These are phyloP conservation scores for Rhodophaea formosa DNA, from an alignment of 2,888 invertebrate species.

Conservation along the genomic window DNA sequence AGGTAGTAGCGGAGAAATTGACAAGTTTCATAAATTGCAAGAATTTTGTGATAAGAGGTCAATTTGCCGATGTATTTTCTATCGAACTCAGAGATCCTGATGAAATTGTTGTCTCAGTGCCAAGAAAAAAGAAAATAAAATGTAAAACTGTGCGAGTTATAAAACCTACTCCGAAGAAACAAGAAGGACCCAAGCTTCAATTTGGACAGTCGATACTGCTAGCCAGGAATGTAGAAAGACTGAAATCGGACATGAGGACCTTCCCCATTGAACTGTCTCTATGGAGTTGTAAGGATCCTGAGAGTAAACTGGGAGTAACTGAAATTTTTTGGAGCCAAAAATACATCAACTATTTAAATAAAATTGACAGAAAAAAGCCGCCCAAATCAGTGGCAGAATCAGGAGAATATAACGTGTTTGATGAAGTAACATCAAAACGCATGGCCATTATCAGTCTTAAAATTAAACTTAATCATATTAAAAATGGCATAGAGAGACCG, in stretches of 20 bases:
- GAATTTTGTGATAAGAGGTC: conserved; percentile 47
- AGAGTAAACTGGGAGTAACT: conserved; percentile 47
- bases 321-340: conserved; percentile 52
- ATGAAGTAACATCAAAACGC: conserved; percentile 51
- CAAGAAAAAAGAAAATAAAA: conserved; percentile 39
- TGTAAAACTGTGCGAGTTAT: conserved; percentile 24
- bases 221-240: conserved; percentile 35
- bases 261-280: conserved; percentile 57
- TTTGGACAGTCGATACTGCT: conserved; percentile 46
- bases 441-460: conserved; percentile 53
- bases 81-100: conserved; percentile 50
- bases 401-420: conserved; percentile 49
- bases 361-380: conserved; percentile 28
- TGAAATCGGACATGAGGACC: conserved; percentile 51
- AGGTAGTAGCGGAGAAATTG: conserved; percentile 55
- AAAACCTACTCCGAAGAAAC: not conserved
- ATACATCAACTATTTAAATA: conserved; percentile 49
- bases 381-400: conserved; percentile 34
- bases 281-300: conserved; percentile 40
- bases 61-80: conserved; percentile 60
- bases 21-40: conserved; percentile 45
- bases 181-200: conserved; percentile 33
- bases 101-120: conserved; percentile 25
- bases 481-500: conserved; percentile 35
- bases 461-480: conserved; percentile 49